phyloP scores from a whole-genome alignment of 2,888 invertebrate species.

The Athalia circularis region DNA sequence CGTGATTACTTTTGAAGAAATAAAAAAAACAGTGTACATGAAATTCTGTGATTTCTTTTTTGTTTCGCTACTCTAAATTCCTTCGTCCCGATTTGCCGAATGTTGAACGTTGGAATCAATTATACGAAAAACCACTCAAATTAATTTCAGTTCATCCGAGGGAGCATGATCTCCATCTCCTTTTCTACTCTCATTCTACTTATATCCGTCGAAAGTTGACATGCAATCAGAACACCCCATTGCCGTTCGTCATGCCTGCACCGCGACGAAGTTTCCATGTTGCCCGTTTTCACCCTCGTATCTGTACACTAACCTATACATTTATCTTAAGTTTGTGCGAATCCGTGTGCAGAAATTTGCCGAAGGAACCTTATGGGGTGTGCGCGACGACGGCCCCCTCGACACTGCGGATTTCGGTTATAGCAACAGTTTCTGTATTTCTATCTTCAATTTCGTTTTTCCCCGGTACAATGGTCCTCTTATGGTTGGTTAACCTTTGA shows the following conservation, averaged over 20 bases:
- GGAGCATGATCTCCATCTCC: conserved; percentile 68
- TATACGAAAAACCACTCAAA: conserved; percentile 69
- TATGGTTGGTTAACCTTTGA: conserved; percentile 70
- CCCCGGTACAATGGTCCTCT: conserved; percentile 65
- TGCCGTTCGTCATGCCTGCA: not conserved
- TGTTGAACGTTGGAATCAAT: no score
- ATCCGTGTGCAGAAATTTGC: no score
- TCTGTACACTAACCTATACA: not conserved
- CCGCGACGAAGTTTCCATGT: no score
- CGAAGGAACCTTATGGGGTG: not conserved
- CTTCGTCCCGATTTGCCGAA: no score
- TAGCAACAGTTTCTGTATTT: conserved; percentile 64
- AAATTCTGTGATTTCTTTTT: no score
- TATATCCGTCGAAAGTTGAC: conserved; percentile 57
- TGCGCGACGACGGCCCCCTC: not conserved
- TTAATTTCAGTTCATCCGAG: conserved; percentile 70
- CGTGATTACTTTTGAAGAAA: no score
- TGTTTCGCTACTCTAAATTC: no score
- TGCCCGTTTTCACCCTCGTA: not conserved
- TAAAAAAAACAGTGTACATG: no score
- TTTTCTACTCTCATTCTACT: conserved; percentile 23
- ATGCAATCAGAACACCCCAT: conserved; percentile 64
- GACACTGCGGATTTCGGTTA: not conserved
- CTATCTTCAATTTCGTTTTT: conserved; percentile 58
- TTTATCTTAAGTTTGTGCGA: no score